phyloP scores from a whole-genome alignment of 2,113 vertebrate species.

The Chascanopsetta lugubris region DNA sequence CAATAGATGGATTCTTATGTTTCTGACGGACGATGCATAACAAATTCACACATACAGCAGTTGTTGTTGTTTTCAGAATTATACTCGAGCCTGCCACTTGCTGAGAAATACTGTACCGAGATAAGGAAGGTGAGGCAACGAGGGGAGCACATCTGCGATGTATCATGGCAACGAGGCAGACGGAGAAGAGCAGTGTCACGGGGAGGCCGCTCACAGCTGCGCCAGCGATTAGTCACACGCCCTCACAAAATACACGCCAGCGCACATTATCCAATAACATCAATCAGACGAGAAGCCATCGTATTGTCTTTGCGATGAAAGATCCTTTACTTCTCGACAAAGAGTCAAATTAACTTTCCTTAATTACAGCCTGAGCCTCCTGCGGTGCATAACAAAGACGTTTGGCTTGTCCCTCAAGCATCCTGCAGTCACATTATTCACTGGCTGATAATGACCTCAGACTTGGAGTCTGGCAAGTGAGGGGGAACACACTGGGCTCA shows the following conservation, averaged over 20 bases:
- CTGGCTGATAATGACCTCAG: constrained; percentile 40
- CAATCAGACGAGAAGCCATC: constrained; percentile 49
- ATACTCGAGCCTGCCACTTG: constrained; percentile 36
- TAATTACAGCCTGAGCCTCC: constrained; percentile 52
- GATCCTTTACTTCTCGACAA: constrained; percentile 39
- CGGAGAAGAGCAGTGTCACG: constrained; percentile 47
- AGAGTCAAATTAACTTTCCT: constrained; percentile 64
- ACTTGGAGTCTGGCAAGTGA: constrained; percentile 25
- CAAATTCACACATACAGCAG: constrained; percentile 9
- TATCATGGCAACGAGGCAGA: constrained; percentile 64
- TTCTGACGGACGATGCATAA: constrained; percentile 11
- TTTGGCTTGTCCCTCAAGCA: constrained; percentile 31
- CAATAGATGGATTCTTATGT: no score
- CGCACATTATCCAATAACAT: constrained; percentile 46
- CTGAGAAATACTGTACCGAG: constrained; percentile 4
- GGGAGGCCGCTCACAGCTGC: constrained; percentile 52
- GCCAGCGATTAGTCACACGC: constrained; percentile 58
- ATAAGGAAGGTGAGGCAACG: constrained; percentile 29
- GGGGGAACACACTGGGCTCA: constrained; percentile 27
- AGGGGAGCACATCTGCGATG: constrained; percentile 53
- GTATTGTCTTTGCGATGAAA: constrained; percentile 63
- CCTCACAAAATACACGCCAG: constrained; percentile 46
- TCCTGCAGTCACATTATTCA: constrained; percentile 22
- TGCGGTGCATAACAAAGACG: constrained; percentile 42
- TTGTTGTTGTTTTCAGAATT: constrained; percentile 36